Evolutionary conservation across 1,140 invertebrate species (phyloP).

Genomic region (Bombus pyrosoma): DNA sequence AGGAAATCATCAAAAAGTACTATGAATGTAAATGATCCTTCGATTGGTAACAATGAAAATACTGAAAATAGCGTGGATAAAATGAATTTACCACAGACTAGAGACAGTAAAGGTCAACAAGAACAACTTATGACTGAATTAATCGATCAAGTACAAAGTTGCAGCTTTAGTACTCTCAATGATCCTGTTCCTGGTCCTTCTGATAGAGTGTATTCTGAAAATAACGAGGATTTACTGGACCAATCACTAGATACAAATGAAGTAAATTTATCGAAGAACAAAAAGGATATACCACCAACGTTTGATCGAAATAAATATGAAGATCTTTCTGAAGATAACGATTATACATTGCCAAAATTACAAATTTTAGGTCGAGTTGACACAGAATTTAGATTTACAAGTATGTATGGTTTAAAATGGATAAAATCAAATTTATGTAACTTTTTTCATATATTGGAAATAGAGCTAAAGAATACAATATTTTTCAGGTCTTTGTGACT

Average conservation of each 20-base stretch:
- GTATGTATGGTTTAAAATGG: constrained; percentile 81
- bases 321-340: constrained; percentile 67
- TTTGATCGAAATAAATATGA: constrained; percentile 68
- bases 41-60: background rate
- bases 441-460: background rate
- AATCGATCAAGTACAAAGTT: constrained; percentile 35
- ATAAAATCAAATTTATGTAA: constrained; percentile 18
- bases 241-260: background rate
- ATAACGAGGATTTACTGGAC: constrained; percentile 14
- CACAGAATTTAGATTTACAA: constrained; percentile 88
- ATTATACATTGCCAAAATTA: constrained; percentile 72
- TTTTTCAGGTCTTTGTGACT: constrained; percentile 91
- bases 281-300: constrained; percentile 56
- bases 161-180: background rate
- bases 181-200: background rate
- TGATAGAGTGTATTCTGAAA: background rate
- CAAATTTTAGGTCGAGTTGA: constrained; percentile 87
- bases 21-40: background rate
- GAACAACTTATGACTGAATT: constrained; percentile 20
- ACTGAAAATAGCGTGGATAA: constrained; percentile 22
- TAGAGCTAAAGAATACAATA: constrained; percentile 27
- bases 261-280: background rate
- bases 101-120: constrained; percentile 26
- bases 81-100: background rate
- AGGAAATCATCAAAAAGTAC: constrained; percentile 15